Conservation (phyloP, 2,113 vertebrate genomes). For the Centropristis striata region DNA sequence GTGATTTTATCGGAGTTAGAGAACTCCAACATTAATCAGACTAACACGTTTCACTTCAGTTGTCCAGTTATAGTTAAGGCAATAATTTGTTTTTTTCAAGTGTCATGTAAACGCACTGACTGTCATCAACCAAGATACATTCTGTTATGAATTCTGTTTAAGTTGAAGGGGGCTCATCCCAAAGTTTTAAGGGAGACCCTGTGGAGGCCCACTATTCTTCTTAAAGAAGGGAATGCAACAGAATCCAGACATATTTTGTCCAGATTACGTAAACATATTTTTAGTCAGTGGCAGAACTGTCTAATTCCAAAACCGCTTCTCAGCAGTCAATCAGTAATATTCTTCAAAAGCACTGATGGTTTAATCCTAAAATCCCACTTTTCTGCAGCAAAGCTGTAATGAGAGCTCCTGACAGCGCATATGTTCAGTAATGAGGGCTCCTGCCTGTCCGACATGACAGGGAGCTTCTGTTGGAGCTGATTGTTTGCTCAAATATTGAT, state of each 20-base stretch:
- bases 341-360: conserved; percentile 19
- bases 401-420: background rate
- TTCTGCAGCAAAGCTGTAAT: conserved; percentile 19
- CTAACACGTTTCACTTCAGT: no score
- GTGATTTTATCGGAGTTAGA: no score
- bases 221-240: background rate
- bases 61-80: no score
- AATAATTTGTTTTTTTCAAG: no score
- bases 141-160: no score
- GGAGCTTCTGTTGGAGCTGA: conserved; percentile 20
- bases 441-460: conserved; percentile 9
- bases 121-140: no score
- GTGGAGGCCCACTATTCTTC: background rate
- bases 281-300: background rate
- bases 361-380: conserved; percentile 35
- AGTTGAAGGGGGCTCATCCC: no score
- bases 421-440: conserved; percentile 31
- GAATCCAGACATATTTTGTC: background rate
- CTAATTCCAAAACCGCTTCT: background rate
- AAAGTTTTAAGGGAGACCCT: no score
- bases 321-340: conserved; percentile 22
- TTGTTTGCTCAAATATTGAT: conserved; percentile 28
- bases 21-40: no score
- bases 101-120: no score
- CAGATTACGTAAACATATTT: background rate